Conservation (phyloP, 1,140 invertebrate species). For the Battus philenor region DNA sequence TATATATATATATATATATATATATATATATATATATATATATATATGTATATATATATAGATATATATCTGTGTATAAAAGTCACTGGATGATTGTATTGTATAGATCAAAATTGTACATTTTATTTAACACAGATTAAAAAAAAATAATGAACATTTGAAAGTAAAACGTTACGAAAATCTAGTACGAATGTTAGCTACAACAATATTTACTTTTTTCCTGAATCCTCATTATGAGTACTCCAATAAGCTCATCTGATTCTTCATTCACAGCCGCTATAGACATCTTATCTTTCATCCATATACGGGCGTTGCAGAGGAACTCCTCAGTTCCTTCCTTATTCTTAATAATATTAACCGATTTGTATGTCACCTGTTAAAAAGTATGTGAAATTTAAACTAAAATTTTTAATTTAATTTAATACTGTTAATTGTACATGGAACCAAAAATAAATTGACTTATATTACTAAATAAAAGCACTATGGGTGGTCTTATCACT, state of each 20-base stretch:
- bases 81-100: too few species aligned
- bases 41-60: too few species aligned
- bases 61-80: too few species aligned
- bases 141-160: too few species aligned
- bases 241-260: constrained; percentile 71
- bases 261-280: constrained; percentile 76
- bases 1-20: too few species aligned
- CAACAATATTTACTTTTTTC: constrained; percentile 55
- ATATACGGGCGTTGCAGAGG: constrained; percentile 68
- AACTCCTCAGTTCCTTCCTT: constrained; percentile 73
- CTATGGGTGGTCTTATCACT: neutral
- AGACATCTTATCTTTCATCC: constrained; percentile 80
- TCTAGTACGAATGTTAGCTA: too few species aligned
- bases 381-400: constrained; percentile 20
- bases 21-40: too few species aligned
- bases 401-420: constrained; percentile 10
- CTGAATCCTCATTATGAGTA: constrained; percentile 72
- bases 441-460: neutral
- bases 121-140: too few species aligned
- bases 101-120: too few species aligned
- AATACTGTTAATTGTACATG: neutral
- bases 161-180: too few species aligned
- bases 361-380: constrained; percentile 72
- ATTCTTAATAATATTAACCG: constrained; percentile 72
- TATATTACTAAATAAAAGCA: neutral